Evolutionary conservation across 2,797 vertebrate species (phyloP).

Genomic region (Pitangus sulphuratus): DNA sequence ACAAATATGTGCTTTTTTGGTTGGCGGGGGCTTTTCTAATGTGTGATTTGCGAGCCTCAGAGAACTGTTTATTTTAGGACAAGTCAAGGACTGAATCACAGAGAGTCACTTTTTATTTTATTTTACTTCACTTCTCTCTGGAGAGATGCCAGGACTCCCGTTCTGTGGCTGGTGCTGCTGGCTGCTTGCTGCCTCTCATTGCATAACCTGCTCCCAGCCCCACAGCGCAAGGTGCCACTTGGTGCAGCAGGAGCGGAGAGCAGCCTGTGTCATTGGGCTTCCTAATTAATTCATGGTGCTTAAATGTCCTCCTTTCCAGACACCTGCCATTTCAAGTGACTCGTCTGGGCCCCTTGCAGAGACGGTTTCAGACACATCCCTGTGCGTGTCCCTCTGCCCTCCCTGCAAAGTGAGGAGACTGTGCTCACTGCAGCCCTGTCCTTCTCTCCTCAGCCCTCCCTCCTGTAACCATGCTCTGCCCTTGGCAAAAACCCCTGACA

Average conservation of each 20-base stretch:
- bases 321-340: fast-evolving
- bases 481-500: neutral
- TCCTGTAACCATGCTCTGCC: neutral
- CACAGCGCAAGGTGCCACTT: fast-evolving
- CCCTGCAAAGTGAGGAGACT: fast-evolving
- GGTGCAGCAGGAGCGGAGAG: fast-evolving
- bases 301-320: neutral
- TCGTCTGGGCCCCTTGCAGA: neutral
- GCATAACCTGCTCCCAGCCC: neutral
- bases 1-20: neutral
- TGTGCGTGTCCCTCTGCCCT: fast-evolving
- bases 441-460: neutral
- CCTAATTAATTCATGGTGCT: neutral
- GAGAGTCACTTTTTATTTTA: neutral
- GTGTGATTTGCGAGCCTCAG: neutral
- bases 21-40: fast-evolving
- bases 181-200: neutral
- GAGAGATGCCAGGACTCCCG: neutral
- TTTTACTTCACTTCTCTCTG: neutral
- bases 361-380: fast-evolving
- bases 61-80: neutral
- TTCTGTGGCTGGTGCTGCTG: neutral
- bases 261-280: neutral
- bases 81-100: neutral
- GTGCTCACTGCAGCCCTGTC: fast-evolving